A percentile compares a stretch with the other conserved stretches of the same genome.
These are phyloP conservation scores for Crocidura indochinensis DNA, from an alignment of 2,797 vertebrate genomes.

Conservation along the genomic window DNA sequence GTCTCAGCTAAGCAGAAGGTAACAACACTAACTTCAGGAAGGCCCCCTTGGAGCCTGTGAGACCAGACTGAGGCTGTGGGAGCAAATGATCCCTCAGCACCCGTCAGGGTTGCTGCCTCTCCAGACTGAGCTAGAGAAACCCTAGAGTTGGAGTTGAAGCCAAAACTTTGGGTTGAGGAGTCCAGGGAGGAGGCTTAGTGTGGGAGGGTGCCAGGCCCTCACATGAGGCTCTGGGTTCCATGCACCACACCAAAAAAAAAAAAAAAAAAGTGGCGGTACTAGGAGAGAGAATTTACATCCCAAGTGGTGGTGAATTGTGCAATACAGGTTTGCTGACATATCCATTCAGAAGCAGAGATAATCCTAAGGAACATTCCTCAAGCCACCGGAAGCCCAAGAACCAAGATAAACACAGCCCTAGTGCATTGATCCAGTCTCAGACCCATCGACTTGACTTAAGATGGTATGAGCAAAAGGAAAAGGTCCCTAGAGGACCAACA, in stretches of 20 bases:
- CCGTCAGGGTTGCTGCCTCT: too few species aligned
- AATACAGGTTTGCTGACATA: neutral
- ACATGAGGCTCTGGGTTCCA: too few species aligned
- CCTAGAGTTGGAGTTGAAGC: neutral
- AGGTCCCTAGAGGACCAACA: neutral
- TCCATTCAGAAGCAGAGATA: neutral
- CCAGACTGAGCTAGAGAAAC: conserved; percentile 30
- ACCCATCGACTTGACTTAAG: neutral
- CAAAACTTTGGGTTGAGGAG: neutral
- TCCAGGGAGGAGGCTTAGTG: too few species aligned
- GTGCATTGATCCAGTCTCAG: neutral
- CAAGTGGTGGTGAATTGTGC: neutral
- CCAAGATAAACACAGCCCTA: neutral
- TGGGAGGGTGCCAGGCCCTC: too few species aligned
- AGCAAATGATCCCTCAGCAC: conserved; percentile 27
- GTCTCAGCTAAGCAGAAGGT: conserved; percentile 29
- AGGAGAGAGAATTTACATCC: too few species aligned
- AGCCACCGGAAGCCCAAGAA: neutral
- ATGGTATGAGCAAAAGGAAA: neutral
- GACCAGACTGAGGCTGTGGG: neutral
- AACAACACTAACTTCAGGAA: conserved; percentile 8
- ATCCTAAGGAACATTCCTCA: neutral
- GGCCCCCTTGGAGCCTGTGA: neutral
- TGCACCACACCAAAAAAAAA: too few species aligned
- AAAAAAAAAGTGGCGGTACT: too few species aligned